Conservation (phyloP, 2,113 vertebrate species). For the Eubucco bourcierii region DNA sequence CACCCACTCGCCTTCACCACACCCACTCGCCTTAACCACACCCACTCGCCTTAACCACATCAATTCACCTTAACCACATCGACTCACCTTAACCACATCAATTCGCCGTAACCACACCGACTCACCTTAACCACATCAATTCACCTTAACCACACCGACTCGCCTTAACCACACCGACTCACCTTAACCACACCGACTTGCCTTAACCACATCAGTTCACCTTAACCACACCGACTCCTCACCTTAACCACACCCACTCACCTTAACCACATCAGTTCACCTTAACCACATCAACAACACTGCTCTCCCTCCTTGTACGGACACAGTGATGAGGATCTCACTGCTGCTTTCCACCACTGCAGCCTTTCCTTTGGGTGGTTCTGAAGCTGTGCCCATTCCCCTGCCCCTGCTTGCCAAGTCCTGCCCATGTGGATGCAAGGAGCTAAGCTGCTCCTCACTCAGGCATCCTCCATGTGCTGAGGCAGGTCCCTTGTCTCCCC, state of each 20-base stretch:
- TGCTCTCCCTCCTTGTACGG: background rate
- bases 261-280: background rate
- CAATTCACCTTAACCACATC: background rate
- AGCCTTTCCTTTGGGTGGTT: background rate
- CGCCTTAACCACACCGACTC: background rate
- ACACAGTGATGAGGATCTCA: no score
- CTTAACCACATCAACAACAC: no score
- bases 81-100: background rate
- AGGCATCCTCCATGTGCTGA: fast-evolving
- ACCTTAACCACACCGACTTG: background rate
- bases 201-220: background rate
- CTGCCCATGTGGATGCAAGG: background rate
- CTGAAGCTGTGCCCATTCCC: fast-evolving
- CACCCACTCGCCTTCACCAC: background rate
- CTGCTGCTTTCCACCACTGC: background rate
- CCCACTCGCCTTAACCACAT: background rate
- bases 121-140: background rate
- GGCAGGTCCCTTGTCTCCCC: background rate
- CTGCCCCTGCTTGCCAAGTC: fast-evolving
- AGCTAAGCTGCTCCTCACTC: background rate
- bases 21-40: background rate
- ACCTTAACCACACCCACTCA: background rate
- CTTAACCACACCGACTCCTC: background rate
- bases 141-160: background rate
- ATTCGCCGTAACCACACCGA: background rate